phyloP scores from a whole-genome alignment of 2,888 invertebrate genomes.

The Pammene fasciana region DNA sequence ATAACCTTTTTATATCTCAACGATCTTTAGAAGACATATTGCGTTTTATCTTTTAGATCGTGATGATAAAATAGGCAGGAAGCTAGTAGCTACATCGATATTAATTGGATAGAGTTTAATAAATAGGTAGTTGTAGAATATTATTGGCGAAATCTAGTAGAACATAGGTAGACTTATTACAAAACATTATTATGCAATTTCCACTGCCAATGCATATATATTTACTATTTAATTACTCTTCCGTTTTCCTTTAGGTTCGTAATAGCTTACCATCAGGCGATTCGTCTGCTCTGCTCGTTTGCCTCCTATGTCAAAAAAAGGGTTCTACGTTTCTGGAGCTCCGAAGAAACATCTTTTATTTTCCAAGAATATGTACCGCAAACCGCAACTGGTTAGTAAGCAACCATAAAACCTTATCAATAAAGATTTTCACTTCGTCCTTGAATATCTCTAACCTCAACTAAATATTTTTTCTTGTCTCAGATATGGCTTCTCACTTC shows the following conservation, averaged over 20 bases:
- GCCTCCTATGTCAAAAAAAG: too few species aligned
- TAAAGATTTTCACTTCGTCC: not conserved
- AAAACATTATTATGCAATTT: not conserved
- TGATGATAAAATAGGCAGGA: not conserved
- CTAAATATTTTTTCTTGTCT: not conserved
- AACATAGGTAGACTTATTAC: too few species aligned
- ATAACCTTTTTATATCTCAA: constrained; percentile 13
- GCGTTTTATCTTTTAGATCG: not conserved
- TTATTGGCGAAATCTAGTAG: not conserved
- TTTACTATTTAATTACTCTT: not conserved
- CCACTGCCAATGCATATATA: not conserved
- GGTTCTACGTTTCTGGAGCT: not conserved
- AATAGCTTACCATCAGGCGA: too few species aligned
- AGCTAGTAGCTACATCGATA: too few species aligned
- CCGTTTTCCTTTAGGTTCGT: not conserved
- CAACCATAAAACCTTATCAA: constrained; percentile 4
- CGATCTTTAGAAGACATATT: constrained; percentile 3
- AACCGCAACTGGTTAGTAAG: not conserved
- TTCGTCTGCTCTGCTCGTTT: too few species aligned
- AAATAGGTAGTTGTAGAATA: not conserved
- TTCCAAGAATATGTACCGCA: not conserved
- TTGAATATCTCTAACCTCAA: not conserved
- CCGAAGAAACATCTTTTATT: not conserved
- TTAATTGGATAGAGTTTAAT: not conserved
- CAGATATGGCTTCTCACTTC: too few species aligned